These are phyloP conservation scores for Nemotelus pantherinus DNA, from an alignment of 2,888 invertebrate genomes.

Conservation along the genomic window DNA sequence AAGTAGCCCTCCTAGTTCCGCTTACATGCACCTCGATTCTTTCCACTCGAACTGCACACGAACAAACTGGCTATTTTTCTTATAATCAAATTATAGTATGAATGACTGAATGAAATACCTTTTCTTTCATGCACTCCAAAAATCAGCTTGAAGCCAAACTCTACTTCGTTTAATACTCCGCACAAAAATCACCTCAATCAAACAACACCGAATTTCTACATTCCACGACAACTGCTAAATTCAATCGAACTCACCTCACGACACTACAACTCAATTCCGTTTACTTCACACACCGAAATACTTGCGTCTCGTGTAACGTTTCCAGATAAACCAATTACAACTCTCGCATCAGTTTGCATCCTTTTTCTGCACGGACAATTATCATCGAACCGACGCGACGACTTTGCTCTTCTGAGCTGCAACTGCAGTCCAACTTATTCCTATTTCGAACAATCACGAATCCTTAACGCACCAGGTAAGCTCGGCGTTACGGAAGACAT, in stretches of 20 bases:
- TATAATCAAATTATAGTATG: too few relatives aligned
- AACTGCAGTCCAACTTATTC: slow-evolving; percentile 15
- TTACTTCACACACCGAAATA: slow-evolving; percentile 4
- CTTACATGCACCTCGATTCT: too few relatives aligned
- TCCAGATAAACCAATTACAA: slow-evolving; percentile 21
- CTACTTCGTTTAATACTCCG: too few relatives aligned
- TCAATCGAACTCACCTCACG: not conserved
- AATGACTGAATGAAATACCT: too few relatives aligned
- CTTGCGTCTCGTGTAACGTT: slow-evolving; percentile 12
- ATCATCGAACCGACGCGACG: not conserved
- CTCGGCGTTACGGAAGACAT: slow-evolving; percentile 18
- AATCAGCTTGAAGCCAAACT: too few relatives aligned
- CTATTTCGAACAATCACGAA: not conserved
- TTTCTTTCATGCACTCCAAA: too few relatives aligned
- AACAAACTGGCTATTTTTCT: too few relatives aligned
- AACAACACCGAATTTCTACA: too few relatives aligned
- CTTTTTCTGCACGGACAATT: slow-evolving; percentile 22
- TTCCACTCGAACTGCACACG: too few relatives aligned
- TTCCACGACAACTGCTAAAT: not conserved
- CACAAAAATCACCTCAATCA: too few relatives aligned
- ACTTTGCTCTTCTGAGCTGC: not conserved
- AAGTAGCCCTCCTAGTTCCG: too few relatives aligned
- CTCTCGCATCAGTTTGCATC: slow-evolving; percentile 23
- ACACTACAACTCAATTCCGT: slow-evolving; percentile 23
- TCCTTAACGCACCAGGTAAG: slow-evolving; percentile 4